Evolutionary conservation across 2,113 vertebrate genomes (phyloP).

Genomic region (Urocitellus parryii): DNA sequence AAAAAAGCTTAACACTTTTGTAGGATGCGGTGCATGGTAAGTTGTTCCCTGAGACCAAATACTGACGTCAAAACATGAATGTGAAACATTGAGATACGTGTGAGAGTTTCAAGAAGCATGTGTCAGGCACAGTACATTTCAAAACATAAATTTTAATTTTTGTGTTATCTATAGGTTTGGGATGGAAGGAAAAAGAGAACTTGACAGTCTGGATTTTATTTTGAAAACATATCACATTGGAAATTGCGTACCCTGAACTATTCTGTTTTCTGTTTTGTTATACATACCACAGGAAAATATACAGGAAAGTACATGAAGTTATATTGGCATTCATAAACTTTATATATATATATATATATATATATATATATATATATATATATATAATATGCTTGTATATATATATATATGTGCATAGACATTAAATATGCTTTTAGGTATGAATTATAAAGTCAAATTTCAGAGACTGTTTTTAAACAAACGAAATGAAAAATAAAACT

Average conservation of each 20-base stretch:
- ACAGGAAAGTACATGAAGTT: background rate
- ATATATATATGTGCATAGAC: background rate
- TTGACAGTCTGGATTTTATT: background rate
- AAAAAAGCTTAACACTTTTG: background rate
- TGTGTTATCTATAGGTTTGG: background rate
- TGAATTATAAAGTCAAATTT: background rate
- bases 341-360: background rate
- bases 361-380: background rate
- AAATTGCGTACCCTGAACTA: background rate
- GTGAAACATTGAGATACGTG: background rate
- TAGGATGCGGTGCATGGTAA: background rate
- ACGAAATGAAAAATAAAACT: background rate
- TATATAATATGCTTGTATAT: background rate
- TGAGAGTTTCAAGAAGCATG: background rate
- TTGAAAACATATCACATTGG: background rate
- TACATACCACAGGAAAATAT: background rate
- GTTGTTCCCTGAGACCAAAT: background rate
- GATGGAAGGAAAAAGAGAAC: background rate
- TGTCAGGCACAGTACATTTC: background rate
- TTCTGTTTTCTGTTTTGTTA: background rate
- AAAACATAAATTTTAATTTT: background rate
- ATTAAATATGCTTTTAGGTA: background rate
- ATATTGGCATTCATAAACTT: background rate
- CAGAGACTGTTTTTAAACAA: background rate
- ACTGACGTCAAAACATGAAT: background rate